These are phyloP conservation scores for Ophion costatus DNA, from an alignment of 2,888 invertebrate genomes.

Conservation along the genomic window DNA sequence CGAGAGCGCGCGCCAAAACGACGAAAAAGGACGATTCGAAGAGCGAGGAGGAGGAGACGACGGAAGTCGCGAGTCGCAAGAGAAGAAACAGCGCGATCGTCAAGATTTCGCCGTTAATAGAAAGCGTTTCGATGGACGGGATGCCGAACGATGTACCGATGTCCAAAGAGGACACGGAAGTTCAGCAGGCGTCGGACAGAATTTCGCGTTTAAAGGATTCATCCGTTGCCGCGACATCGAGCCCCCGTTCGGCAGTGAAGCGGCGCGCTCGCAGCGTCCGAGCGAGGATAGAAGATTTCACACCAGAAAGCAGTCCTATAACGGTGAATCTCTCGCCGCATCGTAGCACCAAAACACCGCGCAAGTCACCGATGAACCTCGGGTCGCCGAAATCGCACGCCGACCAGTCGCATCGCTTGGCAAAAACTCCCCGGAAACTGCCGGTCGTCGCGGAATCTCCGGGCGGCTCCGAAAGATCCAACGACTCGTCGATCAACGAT, in stretches of 20 bases:
- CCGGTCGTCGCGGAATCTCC: constrained; percentile 69
- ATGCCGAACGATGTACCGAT: not conserved
- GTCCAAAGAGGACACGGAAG: constrained; percentile 61
- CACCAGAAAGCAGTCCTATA: constrained; percentile 76
- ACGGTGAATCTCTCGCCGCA: constrained; percentile 73
- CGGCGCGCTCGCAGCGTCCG: constrained; percentile 26
- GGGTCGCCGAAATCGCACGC: constrained; percentile 75
- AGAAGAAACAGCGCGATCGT: constrained; percentile 5
- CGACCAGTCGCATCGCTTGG: constrained; percentile 60
- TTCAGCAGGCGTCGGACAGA: constrained; percentile 45
- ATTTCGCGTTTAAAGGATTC: constrained; percentile 15
- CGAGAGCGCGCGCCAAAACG: constrained; percentile 46
- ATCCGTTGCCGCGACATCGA: constrained; percentile 44
- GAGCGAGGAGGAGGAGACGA: constrained; percentile 38
- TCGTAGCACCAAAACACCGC: constrained; percentile 74
- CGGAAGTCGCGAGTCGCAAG: not conserved
- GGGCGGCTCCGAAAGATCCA: constrained; percentile 63
- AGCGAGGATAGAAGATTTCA: constrained; percentile 61
- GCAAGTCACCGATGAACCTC: constrained; percentile 74
- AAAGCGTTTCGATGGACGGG: constrained; percentile 1
- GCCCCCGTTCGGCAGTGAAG: constrained; percentile 21
- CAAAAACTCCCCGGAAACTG: constrained; percentile 75
- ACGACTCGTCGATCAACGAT: constrained; percentile 38
- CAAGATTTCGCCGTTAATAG: constrained; percentile 17
- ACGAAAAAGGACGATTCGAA: constrained; percentile 42